phyloP scores from a whole-genome alignment of 2,888 invertebrate genomes.

The Drosophila recens region DNA sequence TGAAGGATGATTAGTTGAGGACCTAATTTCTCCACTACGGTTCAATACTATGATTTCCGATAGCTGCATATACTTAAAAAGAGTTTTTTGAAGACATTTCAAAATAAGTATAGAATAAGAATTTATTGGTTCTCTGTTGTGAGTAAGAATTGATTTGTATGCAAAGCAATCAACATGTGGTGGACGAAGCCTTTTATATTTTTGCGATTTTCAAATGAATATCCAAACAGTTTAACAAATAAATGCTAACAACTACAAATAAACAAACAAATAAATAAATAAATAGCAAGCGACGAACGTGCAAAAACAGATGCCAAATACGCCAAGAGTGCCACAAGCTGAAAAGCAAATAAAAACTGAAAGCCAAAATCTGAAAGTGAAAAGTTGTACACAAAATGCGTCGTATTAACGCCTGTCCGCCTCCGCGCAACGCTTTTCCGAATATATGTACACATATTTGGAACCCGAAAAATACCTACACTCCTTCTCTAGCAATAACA shows the following conservation, averaged over 20 bases:
- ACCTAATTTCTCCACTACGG: neutral
- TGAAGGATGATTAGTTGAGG: neutral
- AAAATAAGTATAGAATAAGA: slow-evolving; percentile 9
- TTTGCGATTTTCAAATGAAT: slow-evolving; percentile 66
- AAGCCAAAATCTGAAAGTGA: slow-evolving; percentile 74
- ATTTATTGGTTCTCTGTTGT: slow-evolving; percentile 18
- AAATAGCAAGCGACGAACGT: slow-evolving; percentile 37
- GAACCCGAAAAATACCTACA: slow-evolving; percentile 36
- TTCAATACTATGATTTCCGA: slow-evolving; percentile 21
- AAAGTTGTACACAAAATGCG: slow-evolving; percentile 78
- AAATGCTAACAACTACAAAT: slow-evolving; percentile 69
- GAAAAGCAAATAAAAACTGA: slow-evolving; percentile 63
- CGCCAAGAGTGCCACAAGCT: slow-evolving; percentile 48
- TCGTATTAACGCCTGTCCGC: slow-evolving; percentile 64
- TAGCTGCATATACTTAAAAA: slow-evolving; percentile 7
- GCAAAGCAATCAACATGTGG: slow-evolving; percentile 59
- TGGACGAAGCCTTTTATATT: slow-evolving; percentile 16
- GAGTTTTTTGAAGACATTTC: neutral
- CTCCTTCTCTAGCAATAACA: slow-evolving; percentile 15
- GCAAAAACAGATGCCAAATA: slow-evolving; percentile 33
- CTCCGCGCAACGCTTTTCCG: slow-evolving; percentile 9
- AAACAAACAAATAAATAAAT: slow-evolving; percentile 55
- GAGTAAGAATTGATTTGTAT: slow-evolving; percentile 31
- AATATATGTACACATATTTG: slow-evolving; percentile 5
- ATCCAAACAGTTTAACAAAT: slow-evolving; percentile 73